Base-by-base conservation (phyloP, 2,888 invertebrate species). In the Cryptocheilus praepositus region DNA sequence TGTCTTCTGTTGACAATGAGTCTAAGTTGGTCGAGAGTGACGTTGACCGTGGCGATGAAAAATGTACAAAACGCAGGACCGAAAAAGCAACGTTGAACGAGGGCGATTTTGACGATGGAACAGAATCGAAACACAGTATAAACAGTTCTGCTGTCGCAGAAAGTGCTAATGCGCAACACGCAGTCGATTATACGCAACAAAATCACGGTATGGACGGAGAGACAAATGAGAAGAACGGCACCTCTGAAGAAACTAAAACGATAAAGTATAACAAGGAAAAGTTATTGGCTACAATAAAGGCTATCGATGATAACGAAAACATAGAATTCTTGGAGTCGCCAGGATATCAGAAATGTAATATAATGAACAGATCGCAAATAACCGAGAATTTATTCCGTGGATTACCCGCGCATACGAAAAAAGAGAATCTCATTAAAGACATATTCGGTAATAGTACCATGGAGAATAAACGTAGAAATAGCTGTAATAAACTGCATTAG, bases 251-350 rank as follows among this genome's bases (percentile, higher is more conserved):
- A 21, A 51, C 52, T 16, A 79, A 58, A 51, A 21, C 51, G 45
- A 55, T 67, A 16, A 64, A 55, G 63, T 86, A 89, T 49, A 90
- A 91, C 64, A 93, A 92, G 81, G 90, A 89, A 57, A 92, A 92
- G 80, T 84, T 93, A 51, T 87, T 93, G 60, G 93, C 92, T 15
- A 91, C 92, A 1, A 89, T 93, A 67, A 92, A 92, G 79, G 92
- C 92, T 21, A 93, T 93, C 70, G 93, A 93, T 81, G 89, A 91
- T 67, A 88, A 88, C 49, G 87, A 86, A 55, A 87, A 87, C 61
- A 83, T 88, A 46, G 87, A 88, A 60, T 84, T 82, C 67, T 13
- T 82, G 16, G 67, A 74, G 21, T 61, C 64, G 43, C 54, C 59
- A 54, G 64, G 60, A 36, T 70, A 61, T 51, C 66, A 43, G 36